phyloP scores from a whole-genome alignment of 2,797 vertebrate genomes.

The Aldrovandia affinis region DNA sequence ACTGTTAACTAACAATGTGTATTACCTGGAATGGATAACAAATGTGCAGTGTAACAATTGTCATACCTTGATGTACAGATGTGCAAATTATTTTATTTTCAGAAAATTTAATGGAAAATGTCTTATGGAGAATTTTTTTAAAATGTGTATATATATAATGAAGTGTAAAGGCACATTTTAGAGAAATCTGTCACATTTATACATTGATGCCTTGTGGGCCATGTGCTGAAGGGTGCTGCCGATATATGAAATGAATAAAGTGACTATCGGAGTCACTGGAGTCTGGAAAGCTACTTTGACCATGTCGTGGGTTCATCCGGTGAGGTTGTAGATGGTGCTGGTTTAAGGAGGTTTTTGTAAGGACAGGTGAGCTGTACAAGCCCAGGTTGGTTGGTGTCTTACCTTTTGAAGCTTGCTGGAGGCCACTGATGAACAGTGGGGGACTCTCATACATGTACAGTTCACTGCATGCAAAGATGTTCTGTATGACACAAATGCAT shows the following conservation, averaged over 20 bases:
- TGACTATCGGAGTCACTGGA: background rate
- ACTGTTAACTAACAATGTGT: background rate
- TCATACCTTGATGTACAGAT: background rate
- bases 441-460: too few species aligned
- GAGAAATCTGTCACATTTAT: background rate
- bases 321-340: too few species aligned
- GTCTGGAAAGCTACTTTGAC: background rate
- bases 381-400: too few species aligned
- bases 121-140: conserved; percentile 4
- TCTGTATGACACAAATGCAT: too few species aligned
- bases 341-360: too few species aligned
- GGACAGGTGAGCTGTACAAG: too few species aligned
- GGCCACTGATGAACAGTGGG: too few species aligned
- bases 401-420: too few species aligned
- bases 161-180: background rate
- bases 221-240: background rate
- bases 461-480: too few species aligned
- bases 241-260: background rate
- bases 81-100: background rate
- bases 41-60: background rate
- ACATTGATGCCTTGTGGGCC: background rate
- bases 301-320: background rate
- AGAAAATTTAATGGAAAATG: background rate
- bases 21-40: background rate
- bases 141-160: too few species aligned